A percentile compares a stretch with the other conserved stretches of the same genome.
These are phyloP conservation scores for Bombyx huttoni DNA, from an alignment of 2,888 invertebrate genomes.

Conservation along the genomic window DNA sequence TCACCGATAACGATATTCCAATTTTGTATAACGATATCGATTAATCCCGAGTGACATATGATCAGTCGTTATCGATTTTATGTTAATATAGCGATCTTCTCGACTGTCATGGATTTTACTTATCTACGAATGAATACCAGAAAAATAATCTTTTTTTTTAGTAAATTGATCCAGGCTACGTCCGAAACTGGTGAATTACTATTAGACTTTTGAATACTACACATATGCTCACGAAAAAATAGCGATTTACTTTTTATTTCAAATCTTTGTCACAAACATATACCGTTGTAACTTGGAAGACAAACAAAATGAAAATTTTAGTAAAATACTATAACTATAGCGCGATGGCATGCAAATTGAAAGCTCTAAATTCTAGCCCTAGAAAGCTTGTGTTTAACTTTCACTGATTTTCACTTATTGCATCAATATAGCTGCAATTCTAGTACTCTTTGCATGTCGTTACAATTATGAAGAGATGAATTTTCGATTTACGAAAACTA, in stretches of 20 bases:
- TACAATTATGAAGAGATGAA: too few species aligned
- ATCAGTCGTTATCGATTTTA: constrained; percentile 1
- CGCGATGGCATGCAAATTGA: background rate
- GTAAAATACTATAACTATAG: background rate
- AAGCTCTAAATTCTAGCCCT: background rate
- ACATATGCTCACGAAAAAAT: too few species aligned
- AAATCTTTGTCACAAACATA: too few species aligned
- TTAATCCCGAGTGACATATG: constrained; percentile 15
- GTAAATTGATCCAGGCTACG: too few species aligned
- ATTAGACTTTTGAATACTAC: too few species aligned
- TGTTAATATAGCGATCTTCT: background rate
- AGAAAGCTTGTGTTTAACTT: background rate
- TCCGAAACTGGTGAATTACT: too few species aligned
- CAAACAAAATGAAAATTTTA: too few species aligned
- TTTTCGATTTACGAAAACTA: too few species aligned
- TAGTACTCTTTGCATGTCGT: too few species aligned
- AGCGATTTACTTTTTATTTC: too few species aligned
- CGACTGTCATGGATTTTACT: background rate
- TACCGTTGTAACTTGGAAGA: too few species aligned
- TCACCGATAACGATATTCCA: constrained; percentile 36
- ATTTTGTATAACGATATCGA: constrained; percentile 29
- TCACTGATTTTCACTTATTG: background rate
- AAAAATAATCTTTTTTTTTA: too few species aligned
- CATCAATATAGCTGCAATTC: background rate
- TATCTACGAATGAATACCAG: background rate